These are phyloP conservation scores for Zaprionus nigranus DNA, from an alignment of 1,140 invertebrate species.

Conservation along the genomic window DNA sequence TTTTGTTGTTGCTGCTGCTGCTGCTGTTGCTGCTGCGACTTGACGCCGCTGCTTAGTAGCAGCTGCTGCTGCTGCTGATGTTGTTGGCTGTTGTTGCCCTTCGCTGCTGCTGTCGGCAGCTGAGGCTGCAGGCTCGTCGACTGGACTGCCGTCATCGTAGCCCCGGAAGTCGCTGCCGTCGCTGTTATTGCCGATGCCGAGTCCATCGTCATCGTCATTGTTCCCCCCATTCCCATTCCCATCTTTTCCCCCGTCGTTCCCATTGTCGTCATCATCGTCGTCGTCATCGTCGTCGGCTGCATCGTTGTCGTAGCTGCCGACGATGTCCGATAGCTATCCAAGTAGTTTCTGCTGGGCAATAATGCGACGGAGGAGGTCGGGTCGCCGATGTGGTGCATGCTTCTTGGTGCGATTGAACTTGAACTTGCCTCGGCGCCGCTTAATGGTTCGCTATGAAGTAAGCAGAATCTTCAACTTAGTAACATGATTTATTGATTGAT, in stretches of 20 bases:
- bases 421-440: constrained; percentile 91
- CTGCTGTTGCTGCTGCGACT: constrained; percentile 35
- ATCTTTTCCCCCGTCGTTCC: constrained; percentile 27
- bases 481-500: background rate
- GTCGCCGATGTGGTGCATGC: constrained; percentile 87
- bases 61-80: constrained; percentile 67
- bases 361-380: constrained; percentile 83
- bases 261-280: constrained; percentile 10
- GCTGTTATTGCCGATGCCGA: constrained; percentile 46
- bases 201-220: constrained; percentile 43
- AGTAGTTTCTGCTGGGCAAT: constrained; percentile 86
- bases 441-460: constrained; percentile 72
- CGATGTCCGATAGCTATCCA: constrained; percentile 87
- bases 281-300: constrained; percentile 64
- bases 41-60: constrained; percentile 22
- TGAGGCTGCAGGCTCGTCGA: constrained; percentile 56
- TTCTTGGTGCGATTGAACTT: constrained; percentile 92
- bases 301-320: constrained; percentile 83
- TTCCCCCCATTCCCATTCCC: constrained; percentile 40
- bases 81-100: constrained; percentile 64
- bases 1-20: constrained; percentile 34
- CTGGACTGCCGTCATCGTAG: constrained; percentile 77
- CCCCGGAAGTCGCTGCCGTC: constrained; percentile 73
- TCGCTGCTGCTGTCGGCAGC: constrained; percentile 56
- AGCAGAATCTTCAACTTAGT: background rate